Conservation (phyloP, 2,797 vertebrate species). For the Melanotaenia nigrans region DNA sequence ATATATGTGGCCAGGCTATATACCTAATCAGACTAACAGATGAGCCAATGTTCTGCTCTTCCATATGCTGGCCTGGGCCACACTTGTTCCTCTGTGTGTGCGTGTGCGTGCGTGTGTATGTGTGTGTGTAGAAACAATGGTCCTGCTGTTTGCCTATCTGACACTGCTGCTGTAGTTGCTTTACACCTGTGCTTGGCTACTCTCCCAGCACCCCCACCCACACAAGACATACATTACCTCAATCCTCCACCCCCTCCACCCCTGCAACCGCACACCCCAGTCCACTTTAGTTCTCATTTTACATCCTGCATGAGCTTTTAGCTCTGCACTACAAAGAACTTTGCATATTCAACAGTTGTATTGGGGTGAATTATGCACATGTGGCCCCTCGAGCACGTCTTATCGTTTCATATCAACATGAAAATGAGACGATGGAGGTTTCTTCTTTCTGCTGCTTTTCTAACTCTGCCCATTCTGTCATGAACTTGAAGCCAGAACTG, state of each 20-base stretch:
- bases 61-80: constrained; percentile 65
- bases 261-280: constrained; percentile 37
- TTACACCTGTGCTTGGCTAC: constrained; percentile 84
- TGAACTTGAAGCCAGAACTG: constrained; percentile 24
- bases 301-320: constrained; percentile 65
- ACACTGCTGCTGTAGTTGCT: constrained; percentile 70
- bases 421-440: constrained; percentile 28
- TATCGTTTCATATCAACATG: constrained; percentile 48
- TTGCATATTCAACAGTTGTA: constrained; percentile 70
- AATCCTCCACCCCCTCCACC: constrained; percentile 12
- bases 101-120: constrained; percentile 15
- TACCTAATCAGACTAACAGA: constrained; percentile 72
- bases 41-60: constrained; percentile 74
- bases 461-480: constrained; percentile 14
- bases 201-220: constrained; percentile 30
- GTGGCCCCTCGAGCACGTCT: constrained; percentile 38
- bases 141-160: constrained; percentile 76
- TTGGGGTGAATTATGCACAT: constrained; percentile 39
- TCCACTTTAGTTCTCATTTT: constrained; percentile 77
- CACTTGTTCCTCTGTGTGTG: constrained; percentile 69
- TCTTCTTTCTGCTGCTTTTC: constrained; percentile 15
- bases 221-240: constrained; percentile 29
- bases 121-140: constrained; percentile 72
- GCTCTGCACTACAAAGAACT: constrained; percentile 66
- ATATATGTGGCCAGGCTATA: constrained; percentile 7